Conservation (phyloP, 2,113 vertebrate species). For the Pollachius pollachius region DNA sequence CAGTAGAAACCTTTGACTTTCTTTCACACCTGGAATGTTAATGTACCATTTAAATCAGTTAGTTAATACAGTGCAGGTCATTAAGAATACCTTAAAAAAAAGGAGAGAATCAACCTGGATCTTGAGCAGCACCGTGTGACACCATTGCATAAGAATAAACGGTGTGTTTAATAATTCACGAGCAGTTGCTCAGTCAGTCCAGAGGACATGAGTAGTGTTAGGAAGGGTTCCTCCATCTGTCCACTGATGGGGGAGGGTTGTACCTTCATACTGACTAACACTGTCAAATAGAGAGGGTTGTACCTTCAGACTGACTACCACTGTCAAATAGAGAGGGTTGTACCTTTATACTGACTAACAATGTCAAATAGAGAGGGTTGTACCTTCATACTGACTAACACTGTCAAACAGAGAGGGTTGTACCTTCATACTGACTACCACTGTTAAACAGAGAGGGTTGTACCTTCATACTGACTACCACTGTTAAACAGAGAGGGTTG, state of each 20-base stretch:
- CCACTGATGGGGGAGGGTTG: constrained; percentile 19
- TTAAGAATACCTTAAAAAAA: no score
- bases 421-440: no score
- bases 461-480: no score
- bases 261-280: constrained; percentile 6
- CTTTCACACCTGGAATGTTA: no score
- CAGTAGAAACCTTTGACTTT: no score
- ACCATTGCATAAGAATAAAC: constrained; percentile 39
- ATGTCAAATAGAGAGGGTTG: constrained; percentile 1
- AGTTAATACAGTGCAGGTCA: no score
- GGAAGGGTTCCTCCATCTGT: constrained; percentile 28
- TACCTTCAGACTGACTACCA: constrained; percentile 6
- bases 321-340: constrained; percentile 2
- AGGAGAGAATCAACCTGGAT: no score
- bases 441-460: no score
- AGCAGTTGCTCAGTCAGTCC: constrained; percentile 45
- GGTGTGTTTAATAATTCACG: constrained; percentile 65
- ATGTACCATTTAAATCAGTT: no score
- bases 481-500: no score
- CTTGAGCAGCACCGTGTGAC: not conserved
- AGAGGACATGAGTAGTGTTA: constrained; percentile 34
- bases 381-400: constrained; percentile 6
- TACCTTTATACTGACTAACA: constrained; percentile 6
- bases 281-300: constrained; percentile 1
- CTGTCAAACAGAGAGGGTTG: not conserved